Base-by-base conservation (phyloP, 2,888 invertebrate species). In the Sesia bembeciformis region DNA sequence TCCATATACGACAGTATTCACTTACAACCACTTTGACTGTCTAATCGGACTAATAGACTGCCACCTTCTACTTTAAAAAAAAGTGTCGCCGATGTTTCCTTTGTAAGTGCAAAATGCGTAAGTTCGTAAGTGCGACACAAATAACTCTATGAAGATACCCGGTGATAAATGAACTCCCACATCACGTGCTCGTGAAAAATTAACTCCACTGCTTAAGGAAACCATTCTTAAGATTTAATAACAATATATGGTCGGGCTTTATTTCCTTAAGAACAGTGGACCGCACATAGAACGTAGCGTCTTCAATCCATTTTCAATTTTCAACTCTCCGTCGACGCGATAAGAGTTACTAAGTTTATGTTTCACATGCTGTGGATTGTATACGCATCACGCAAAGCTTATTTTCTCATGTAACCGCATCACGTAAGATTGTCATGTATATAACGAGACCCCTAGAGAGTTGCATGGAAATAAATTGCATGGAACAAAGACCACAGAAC, bases 381-480 rank as follows among this genome's bases (percentile, higher is more conserved):
- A 23, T 23, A 23, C 23, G 23, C 23, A 23, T 23, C 23, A 23
- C 23, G 23, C 23, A 23, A 23, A 38, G 38, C 39, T 50, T 50
- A 50, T 38, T 38, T 39, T 50, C 50, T 7, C 50, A 52, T 54
- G 52, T 52, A 57, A 52, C 55, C 56, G 49, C 57, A 60, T 62
- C 60, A 58, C 60, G 62, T 53, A 58, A 55, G 52, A 52, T 38
- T 57, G 65, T 70, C 70, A 69, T 72, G 69, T 74, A 62, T 61
- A 49, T 50, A 50, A 50, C 39, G 53, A 56, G 53, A 54, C 53
- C 62, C 60, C 59, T 57, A 57, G 58, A 58, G 66, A 64, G 64
- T 64, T 59, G 62, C 64, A 66, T 64, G 59, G 56, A 65, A 69
- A 76, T 71, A 73, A 75, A 74, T 76, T 68, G 72, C 62, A 59